A percentile compares a stretch with the other conserved stretches of the same genome.
Evolutionary conservation across 2,113 vertebrate species (phyloP).

Genomic region (Cheilinus undulatus): DNA sequence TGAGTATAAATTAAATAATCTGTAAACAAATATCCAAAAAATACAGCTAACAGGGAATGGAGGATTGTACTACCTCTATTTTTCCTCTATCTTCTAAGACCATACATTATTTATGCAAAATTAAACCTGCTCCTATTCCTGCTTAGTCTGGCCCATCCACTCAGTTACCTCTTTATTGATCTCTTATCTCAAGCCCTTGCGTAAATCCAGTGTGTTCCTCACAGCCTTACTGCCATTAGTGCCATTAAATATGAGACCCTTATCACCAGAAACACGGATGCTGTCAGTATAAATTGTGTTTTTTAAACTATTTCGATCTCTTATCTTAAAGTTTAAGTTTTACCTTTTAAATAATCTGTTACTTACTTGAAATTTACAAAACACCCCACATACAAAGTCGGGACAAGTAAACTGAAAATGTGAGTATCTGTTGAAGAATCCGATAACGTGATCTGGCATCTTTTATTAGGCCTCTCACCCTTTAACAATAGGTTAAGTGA

Average conservation of each 20-base stretch:
- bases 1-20: conserved; percentile 36
- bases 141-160: conserved; percentile 75
- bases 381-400: conserved; percentile 32
- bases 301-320: too few species aligned
- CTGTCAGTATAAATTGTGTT: too few species aligned
- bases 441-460: conserved; percentile 64
- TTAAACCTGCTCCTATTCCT: conserved; percentile 79
- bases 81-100: conserved; percentile 31
- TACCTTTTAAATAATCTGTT: not conserved
- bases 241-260: conserved; percentile 58
- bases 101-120: conserved; percentile 84
- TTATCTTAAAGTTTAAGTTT: conserved; percentile 15
- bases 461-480: conserved; percentile 75
- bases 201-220: conserved; percentile 72
- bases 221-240: conserved; percentile 61
- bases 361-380: not conserved
- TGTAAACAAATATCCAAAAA: conserved; percentile 4
- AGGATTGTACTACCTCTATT: conserved; percentile 25
- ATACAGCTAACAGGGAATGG: conserved; percentile 10
- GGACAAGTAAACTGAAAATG: conserved; percentile 55
- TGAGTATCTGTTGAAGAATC: conserved; percentile 49
- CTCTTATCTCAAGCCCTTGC: conserved; percentile 74
- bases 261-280: conserved; percentile 59
- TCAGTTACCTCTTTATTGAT: conserved; percentile 80
- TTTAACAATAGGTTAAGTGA: conserved; percentile 83